These are phyloP conservation scores for Hydrochoerus hydrochaeris DNA, from an alignment of 2,113 vertebrate genomes.

Conservation along the genomic window DNA sequence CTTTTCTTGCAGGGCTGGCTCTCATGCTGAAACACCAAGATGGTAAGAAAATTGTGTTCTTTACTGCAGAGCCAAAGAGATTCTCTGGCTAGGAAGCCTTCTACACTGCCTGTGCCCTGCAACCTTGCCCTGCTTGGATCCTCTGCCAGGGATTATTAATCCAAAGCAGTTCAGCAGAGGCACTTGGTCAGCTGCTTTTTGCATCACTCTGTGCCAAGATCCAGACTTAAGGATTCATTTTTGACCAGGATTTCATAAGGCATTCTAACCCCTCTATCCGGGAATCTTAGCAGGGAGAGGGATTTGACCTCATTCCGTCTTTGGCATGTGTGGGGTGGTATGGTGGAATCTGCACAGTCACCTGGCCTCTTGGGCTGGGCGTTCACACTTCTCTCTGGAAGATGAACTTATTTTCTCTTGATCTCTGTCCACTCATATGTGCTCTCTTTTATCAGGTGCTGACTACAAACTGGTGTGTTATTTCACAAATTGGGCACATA, in stretches of 20 bases:
- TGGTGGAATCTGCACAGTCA: background rate
- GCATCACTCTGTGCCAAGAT: background rate
- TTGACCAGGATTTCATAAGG: background rate
- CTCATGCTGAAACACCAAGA: slow-evolving; percentile 51
- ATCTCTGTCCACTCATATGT: background rate
- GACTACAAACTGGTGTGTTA: slow-evolving; percentile 88
- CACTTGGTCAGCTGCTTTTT: background rate
- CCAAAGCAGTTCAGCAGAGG: background rate
- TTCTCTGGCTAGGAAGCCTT: background rate
- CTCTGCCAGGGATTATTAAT: background rate
- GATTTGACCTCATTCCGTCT: no score
- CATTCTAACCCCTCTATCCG: background rate
- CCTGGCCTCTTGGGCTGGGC: background rate
- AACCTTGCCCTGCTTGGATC: no score
- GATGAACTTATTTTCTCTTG: background rate
- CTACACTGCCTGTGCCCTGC: background rate
- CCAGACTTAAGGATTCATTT: background rate
- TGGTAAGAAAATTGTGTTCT: slow-evolving; percentile 64
- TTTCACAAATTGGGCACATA: slow-evolving; percentile 87
- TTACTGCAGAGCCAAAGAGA: background rate
- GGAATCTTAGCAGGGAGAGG: background rate
- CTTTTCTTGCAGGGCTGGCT: slow-evolving; percentile 60
- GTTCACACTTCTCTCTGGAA: background rate
- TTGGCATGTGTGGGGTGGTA: background rate
- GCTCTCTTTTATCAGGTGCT: slow-evolving; percentile 74